Evolutionary conservation across 2,797 vertebrate genomes (phyloP), one percentile per base, ranked within the genome.

Genomic region (Enteromius mattozi): DNA sequence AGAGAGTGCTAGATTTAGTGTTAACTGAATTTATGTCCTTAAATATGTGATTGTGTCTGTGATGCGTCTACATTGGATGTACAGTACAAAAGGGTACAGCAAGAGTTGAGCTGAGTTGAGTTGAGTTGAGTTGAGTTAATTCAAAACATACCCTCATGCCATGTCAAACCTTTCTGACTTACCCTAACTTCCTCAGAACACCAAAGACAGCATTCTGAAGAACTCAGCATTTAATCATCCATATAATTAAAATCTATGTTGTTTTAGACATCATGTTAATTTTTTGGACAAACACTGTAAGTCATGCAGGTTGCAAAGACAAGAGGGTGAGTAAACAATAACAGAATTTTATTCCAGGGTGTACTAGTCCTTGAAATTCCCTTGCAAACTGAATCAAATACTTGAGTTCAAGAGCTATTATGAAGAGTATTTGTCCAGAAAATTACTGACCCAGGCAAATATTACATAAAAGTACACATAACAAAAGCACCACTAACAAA

Each of bases 351-450:
- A 27, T 49, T 77, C 35, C 35, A 24, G 10, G n/a, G 7, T 40
- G 54, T 63, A 27, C 56, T 27, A 78, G 54, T 63, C 76, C 37
- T 78, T 78, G 9, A 63, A 61, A 78, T 17, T 63, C 8, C 33
- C 35, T 17, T 45, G n/a, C 35, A 63, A 40, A 61, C 14, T 24
- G n/a, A 40, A 59, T 61, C 54, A 59, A 40, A 77, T 40, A n/a
- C 37, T 56, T 61, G 14, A 63, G n/a, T 45, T 78, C 16, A 78
- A 47, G 13, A 27, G n/a, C n/a, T 7, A 63, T 63, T 42, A 45
- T 63, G 16, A 61, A 42, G 35, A 65, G 56, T 10, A 24, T 78
- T 63, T 24, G 16, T 63, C n/a, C 16, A 19, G 4, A 3, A 4
- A 65, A 78, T 42, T 27, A 61, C 56, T 47, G 35, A 47, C n/a